These are phyloP conservation scores for Anhinga rufa DNA, from an alignment of 2,113 vertebrate genomes.

Conservation along the genomic window DNA sequence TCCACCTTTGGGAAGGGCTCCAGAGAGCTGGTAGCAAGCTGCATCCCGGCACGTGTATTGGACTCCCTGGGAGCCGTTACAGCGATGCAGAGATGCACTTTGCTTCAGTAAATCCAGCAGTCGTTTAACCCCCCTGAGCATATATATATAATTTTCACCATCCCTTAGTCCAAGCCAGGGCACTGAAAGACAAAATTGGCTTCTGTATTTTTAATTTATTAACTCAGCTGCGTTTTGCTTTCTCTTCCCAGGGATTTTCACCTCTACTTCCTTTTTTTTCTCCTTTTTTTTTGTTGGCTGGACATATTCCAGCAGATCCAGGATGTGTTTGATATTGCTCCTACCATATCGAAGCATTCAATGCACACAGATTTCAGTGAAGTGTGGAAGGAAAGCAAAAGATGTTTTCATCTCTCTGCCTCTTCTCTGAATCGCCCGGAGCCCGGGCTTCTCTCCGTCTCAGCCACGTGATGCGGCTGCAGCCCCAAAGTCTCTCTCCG, in stretches of 20 bases:
- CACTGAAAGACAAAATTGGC: neutral
- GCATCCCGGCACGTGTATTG: neutral
- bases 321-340: neutral
- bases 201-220: neutral
- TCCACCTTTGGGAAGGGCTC: conserved; percentile 8
- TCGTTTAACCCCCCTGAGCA: neutral
- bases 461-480: accelerated
- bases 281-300: neutral
- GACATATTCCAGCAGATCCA: neutral
- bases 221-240: neutral
- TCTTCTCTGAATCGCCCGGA: accelerated
- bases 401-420: neutral
- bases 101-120: neutral
- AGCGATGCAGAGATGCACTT: neutral
- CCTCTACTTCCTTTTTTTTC: neutral
- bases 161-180: neutral
- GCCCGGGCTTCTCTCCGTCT: neutral
- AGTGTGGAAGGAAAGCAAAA: neutral
- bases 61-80: neutral
- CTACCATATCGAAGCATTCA: neutral
- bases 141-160: neutral
- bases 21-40: neutral
- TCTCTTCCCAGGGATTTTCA: neutral
- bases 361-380: neutral
- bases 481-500: neutral